phyloP scores from a whole-genome alignment of 2,113 vertebrate species.

The Scortum barcoo region DNA sequence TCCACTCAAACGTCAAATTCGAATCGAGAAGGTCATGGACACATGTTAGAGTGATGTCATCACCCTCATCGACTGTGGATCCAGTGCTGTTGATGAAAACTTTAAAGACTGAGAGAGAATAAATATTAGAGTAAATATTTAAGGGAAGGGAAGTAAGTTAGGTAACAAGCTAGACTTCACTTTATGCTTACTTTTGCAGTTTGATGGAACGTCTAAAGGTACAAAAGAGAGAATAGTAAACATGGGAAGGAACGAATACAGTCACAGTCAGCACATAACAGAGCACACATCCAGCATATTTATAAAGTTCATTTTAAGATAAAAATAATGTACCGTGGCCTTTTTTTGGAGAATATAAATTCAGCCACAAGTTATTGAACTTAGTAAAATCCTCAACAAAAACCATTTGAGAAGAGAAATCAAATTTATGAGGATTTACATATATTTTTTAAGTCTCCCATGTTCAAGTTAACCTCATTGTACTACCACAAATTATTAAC shows the following conservation, averaged over 20 bases:
- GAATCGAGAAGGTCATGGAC: neutral
- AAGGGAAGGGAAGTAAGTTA: conserved; percentile 3
- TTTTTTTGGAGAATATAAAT: neutral
- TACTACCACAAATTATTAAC: neutral
- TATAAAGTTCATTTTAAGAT: neutral
- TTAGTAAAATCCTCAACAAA: neutral
- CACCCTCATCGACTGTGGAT: accelerated
- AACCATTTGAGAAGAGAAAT: neutral
- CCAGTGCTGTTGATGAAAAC: neutral
- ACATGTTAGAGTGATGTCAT: conserved; percentile 38
- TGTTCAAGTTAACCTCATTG: neutral
- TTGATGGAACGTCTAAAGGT: neutral
- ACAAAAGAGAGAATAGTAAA: neutral
- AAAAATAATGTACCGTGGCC: neutral
- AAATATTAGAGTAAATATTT: conserved; percentile 28
- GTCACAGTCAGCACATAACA: neutral
- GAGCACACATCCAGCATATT: neutral
- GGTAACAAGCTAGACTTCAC: neutral
- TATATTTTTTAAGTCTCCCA: neutral
- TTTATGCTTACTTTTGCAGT: conserved; percentile 39
- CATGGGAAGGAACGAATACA: neutral
- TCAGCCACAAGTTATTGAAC: neutral
- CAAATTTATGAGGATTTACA: neutral
- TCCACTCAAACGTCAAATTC: conserved; percentile 42
- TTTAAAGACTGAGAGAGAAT: conserved; percentile 36